Conservation (phyloP, 2,797 vertebrate species). For the Aselliscus stoliczkanus region DNA sequence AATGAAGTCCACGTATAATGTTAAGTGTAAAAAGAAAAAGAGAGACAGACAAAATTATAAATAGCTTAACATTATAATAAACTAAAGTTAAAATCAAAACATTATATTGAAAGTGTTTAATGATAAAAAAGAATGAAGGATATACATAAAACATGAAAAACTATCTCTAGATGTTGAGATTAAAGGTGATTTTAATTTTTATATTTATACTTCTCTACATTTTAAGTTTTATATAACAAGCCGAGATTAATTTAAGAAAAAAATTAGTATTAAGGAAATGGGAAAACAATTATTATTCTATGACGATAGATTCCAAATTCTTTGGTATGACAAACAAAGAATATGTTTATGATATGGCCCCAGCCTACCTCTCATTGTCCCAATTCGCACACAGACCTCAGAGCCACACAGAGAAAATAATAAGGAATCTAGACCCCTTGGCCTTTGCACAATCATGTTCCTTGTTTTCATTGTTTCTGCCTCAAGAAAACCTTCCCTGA, state of each 20-base stretch:
- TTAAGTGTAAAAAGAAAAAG: not conserved
- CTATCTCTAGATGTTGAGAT: not conserved
- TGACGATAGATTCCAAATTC: not conserved
- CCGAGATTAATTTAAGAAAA: not conserved
- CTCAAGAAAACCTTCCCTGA: not conserved
- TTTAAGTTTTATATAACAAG: not conserved
- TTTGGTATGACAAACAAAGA: not conserved
- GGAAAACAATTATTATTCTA: not conserved
- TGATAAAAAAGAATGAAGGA: not conserved
- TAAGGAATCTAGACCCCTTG: rapidly evolving
- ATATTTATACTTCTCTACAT: not conserved
- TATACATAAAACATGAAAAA: not conserved
- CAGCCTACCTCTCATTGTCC: rapidly evolving
- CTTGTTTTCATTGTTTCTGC: not conserved
- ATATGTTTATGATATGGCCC: rapidly evolving
- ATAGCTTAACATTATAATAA: not conserved
- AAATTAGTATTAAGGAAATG: not conserved
- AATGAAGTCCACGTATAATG: not conserved
- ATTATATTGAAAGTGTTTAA: not conserved
- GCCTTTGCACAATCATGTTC: not conserved
- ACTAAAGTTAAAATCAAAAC: not conserved
- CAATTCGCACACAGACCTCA: not conserved
- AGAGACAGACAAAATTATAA: not conserved
- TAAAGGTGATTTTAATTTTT: not conserved
- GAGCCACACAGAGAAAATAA: not conserved